phyloP scores from a whole-genome alignment of 2,113 vertebrate genomes.

The Ptyas mucosa region DNA sequence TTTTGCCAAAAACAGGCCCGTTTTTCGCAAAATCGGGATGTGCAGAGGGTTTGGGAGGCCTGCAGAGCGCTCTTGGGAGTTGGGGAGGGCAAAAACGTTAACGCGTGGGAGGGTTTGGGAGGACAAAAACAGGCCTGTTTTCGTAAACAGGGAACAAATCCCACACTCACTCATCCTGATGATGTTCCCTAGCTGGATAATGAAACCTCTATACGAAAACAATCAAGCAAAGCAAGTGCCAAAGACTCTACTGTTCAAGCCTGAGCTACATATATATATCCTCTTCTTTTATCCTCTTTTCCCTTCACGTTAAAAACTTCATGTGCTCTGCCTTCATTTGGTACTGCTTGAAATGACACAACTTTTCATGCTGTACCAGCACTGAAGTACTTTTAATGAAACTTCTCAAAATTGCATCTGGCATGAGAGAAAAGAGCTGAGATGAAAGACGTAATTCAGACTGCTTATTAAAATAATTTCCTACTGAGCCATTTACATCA shows the following conservation, averaged over 20 bases:
- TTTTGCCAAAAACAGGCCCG: too few relatives aligned
- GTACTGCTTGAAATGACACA: conserved; percentile 55
- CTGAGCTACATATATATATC: not conserved
- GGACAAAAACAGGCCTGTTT: too few relatives aligned
- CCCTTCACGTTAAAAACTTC: conserved; percentile 36
- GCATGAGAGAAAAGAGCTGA: conserved; percentile 51
- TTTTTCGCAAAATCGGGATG: too few relatives aligned
- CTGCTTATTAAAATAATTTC: conserved; percentile 65
- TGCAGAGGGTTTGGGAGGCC: too few relatives aligned
- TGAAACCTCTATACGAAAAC: not conserved
- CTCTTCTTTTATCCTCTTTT: conserved; percentile 31
- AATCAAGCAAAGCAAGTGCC: not conserved
- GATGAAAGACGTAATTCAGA: conserved; percentile 36
- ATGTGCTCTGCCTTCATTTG: conserved; percentile 56
- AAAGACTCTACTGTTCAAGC: not conserved
- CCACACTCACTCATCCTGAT: not conserved
- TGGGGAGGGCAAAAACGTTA: too few relatives aligned
- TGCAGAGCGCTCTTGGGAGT: too few relatives aligned
- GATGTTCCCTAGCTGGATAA: not conserved
- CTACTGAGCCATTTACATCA: conserved; percentile 44
- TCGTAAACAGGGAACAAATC: not conserved
- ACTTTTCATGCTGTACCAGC: conserved; percentile 64
- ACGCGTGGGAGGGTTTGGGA: too few relatives aligned
- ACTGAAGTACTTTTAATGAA: conserved; percentile 66
- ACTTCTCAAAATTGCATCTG: conserved; percentile 53